Evolutionary conservation across 2,888 invertebrate species (phyloP).

Genomic region (Ornithoptera priamus): DNA sequence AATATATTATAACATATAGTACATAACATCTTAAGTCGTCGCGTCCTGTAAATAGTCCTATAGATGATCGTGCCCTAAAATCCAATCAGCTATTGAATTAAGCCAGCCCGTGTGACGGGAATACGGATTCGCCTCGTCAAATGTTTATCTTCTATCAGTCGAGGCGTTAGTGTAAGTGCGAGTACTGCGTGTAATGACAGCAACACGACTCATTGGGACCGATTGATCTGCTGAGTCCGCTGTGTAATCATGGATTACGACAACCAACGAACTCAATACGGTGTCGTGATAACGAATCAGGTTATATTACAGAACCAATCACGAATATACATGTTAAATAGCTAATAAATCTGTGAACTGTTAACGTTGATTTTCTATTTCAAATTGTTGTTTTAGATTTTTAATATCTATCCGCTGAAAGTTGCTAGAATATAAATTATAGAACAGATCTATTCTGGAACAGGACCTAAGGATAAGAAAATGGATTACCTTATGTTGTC

Average conservation of each 20-base stretch:
- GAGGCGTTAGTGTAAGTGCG: conserved; percentile 69
- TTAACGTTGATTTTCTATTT: background rate
- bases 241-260: conserved; percentile 39
- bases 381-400: no score
- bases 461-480: no score
- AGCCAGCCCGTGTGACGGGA: conserved; percentile 77
- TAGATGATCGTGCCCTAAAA: conserved; percentile 73
- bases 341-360: background rate
- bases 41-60: conserved; percentile 55
- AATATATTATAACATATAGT: background rate
- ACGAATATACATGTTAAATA: background rate
- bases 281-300: conserved; percentile 5
- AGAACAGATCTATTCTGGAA: no score
- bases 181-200: conserved; percentile 62
- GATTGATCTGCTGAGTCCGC: conserved; percentile 56
- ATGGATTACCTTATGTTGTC: no score
- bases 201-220: conserved; percentile 45
- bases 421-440: no score
- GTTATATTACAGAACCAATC: background rate
- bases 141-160: conserved; percentile 79
- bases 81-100: conserved; percentile 81
- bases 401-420: no score
- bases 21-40: conserved; percentile 36
- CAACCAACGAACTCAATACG: conserved; percentile 12
- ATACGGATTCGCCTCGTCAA: conserved; percentile 77